Evolutionary conservation across 2,888 invertebrate species (phyloP).

Genomic region (Tryphoninae sp.): DNA sequence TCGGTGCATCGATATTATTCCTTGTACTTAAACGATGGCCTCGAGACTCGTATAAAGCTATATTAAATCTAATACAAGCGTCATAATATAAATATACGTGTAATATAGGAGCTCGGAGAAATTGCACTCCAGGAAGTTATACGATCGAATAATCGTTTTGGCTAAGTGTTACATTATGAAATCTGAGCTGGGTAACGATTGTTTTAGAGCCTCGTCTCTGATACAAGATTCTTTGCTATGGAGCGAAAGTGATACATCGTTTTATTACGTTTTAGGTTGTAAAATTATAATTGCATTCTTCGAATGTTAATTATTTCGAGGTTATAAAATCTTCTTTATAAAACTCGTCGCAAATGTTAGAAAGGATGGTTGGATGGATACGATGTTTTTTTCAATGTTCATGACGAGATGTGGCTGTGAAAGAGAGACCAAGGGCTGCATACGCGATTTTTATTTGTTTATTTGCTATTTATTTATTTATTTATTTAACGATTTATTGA

Average conservation of each 20-base stretch:
- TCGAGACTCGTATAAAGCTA: neutral
- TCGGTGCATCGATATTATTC: constrained; percentile 32
- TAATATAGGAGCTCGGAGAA: constrained; percentile 1
- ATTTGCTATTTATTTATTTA: no score
- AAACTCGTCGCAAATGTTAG: no score
- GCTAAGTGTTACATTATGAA: constrained; percentile 36
- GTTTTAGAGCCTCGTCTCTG: neutral
- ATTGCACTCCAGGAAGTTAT: constrained; percentile 39
- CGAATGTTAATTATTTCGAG: neutral
- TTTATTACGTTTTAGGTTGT: neutral
- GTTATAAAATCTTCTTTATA: neutral
- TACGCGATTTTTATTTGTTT: no score
- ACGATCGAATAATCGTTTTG: constrained; percentile 49
- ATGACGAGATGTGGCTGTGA: no score
- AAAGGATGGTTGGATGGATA: no score
- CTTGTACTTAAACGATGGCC: no score
- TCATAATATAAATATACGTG: neutral
- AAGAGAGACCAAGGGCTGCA: no score
- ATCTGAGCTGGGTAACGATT: constrained; percentile 6
- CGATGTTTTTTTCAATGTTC: no score
- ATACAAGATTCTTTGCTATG: neutral
- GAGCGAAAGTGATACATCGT: constrained; percentile 9
- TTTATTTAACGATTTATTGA: no score
- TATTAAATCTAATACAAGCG: neutral
- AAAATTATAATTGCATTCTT: neutral